Percentiles rank a stretch among this genome's conserved stretches.
Evolutionary conservation across 2,113 vertebrate genomes (phyloP).

Genomic region (Chloropsis hardwickii): DNA sequence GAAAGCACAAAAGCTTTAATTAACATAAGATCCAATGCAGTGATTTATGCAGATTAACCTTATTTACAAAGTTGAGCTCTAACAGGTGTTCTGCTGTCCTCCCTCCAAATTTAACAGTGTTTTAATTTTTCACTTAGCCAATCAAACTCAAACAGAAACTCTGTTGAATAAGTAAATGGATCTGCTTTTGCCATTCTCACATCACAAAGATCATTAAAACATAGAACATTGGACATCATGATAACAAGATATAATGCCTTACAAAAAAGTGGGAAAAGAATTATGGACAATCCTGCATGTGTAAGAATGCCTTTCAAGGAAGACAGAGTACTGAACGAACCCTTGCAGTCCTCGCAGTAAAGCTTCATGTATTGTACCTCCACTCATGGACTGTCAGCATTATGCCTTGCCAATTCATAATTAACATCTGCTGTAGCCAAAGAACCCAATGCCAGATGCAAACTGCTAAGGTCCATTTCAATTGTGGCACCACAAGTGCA

Average conservation of each 20-base stretch:
- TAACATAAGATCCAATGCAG: slow-evolving; percentile 13
- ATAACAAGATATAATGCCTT: neutral
- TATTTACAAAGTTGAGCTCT: slow-evolving; percentile 28
- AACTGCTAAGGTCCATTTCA: neutral
- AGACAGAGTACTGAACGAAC: neutral
- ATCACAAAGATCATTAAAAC: slow-evolving; percentile 1
- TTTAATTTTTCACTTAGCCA: slow-evolving; percentile 6
- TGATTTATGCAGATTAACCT: slow-evolving; percentile 40
- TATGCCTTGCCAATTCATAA: slow-evolving; percentile 27
- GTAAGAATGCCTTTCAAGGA: neutral
- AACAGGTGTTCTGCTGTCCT: slow-evolving; percentile 25
- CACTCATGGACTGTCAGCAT: neutral
- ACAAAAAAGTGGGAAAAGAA: neutral
- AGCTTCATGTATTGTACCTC: neutral
- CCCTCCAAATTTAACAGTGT: neutral
- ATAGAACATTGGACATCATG: neutral
- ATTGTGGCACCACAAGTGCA: neutral
- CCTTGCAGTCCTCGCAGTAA: neutral
- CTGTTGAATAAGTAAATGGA: neutral
- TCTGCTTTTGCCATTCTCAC: neutral
- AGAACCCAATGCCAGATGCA: neutral
- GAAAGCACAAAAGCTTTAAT: slow-evolving; percentile 47
- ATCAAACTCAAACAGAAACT: neutral
- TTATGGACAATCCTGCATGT: neutral
- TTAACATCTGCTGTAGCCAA: slow-evolving; percentile 28